Evolutionary conservation across 2,113 vertebrate genomes (phyloP).

Genomic region (Regulus satrapa): DNA sequence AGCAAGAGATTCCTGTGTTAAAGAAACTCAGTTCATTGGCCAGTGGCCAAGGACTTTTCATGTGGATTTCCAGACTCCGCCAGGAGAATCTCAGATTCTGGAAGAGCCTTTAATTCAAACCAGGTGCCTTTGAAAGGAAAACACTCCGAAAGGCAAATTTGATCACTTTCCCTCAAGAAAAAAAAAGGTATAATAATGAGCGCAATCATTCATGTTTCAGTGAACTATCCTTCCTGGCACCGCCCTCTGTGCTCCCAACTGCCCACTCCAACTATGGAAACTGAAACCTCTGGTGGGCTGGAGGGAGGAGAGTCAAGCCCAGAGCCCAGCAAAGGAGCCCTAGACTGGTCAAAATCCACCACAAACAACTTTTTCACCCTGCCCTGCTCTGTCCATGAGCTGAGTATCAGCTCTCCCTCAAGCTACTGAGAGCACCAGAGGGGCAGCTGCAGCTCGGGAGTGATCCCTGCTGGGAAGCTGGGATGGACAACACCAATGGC

Average conservation of each 20-base stretch:
- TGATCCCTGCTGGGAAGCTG: neutral
- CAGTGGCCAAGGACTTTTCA: constrained; percentile 49
- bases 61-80: constrained; percentile 62
- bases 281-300: neutral
- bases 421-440: neutral
- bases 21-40: constrained; percentile 49
- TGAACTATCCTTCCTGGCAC: neutral
- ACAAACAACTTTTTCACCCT: neutral
- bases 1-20: constrained; percentile 9
- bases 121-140: constrained; percentile 68
- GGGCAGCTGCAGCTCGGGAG: fast-evolving
- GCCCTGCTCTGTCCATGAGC: neutral
- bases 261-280: neutral
- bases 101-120: constrained; percentile 71
- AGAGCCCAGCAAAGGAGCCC: fast-evolving
- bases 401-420: neutral
- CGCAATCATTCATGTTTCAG: neutral
- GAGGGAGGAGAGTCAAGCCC: neutral
- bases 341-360: neutral
- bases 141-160: constrained; percentile 46
- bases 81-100: constrained; percentile 71
- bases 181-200: neutral
- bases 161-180: neutral
- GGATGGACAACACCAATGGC: neutral
- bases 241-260: neutral